These are phyloP conservation scores for Cheilosia grossa DNA, from an alignment of 2,888 invertebrate genomes.

Conservation along the genomic window DNA sequence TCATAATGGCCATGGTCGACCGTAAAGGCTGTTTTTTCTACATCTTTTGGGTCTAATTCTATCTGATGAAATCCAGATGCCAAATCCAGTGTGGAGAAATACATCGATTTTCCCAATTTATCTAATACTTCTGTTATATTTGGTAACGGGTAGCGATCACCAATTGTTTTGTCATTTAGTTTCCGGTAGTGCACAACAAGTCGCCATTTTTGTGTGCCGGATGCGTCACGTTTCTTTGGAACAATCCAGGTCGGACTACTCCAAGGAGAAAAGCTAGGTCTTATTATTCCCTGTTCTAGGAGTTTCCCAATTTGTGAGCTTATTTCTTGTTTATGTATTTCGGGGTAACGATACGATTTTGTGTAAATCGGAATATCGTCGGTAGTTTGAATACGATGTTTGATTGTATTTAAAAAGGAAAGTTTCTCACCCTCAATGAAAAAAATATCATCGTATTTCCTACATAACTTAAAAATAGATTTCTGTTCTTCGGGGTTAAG, in stretches of 20 bases:
- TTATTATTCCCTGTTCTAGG: constrained; percentile 60
- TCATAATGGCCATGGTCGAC: constrained; percentile 21
- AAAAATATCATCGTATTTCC: not conserved
- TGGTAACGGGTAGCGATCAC: constrained; percentile 41
- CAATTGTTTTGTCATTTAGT: constrained; percentile 57
- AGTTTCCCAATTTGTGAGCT: constrained; percentile 72
- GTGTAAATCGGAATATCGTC: constrained; percentile 57
- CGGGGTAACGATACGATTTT: constrained; percentile 75
- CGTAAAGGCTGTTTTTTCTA: constrained; percentile 30
- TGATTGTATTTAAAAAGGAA: constrained; percentile 52
- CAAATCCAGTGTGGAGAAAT: constrained; percentile 25
- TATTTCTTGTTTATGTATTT: constrained; percentile 75
- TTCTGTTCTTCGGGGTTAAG: not conserved
- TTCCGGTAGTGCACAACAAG: constrained; percentile 33
- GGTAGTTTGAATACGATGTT: constrained; percentile 40
- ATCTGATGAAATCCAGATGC: constrained; percentile 58
- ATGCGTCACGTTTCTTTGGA: constrained; percentile 42
- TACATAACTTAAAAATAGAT: not conserved
- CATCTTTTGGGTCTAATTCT: constrained; percentile 21
- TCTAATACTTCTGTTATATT: constrained; percentile 25
- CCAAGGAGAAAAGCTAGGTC: constrained; percentile 35
- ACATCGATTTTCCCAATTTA: constrained; percentile 23
- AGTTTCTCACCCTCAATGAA: constrained; percentile 41
- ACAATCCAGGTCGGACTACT: constrained; percentile 51
- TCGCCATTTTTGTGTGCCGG: constrained; percentile 42